Conservation (phyloP, 1,140 invertebrate genomes). For the Micrasema longulum region DNA sequence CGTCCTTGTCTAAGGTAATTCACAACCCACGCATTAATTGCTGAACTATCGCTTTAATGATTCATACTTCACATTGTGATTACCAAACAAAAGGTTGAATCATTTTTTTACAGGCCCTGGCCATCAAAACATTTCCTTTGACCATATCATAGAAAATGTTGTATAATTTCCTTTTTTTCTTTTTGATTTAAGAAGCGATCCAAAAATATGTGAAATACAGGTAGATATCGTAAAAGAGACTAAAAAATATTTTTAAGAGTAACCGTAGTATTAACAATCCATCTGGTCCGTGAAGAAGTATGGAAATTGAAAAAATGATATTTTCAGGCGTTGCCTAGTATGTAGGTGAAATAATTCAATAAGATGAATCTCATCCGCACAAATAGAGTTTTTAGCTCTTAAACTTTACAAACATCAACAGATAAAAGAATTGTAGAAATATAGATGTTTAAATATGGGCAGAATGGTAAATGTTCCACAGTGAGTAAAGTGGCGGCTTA, state of each 20-base stretch:
- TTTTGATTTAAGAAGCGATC: not conserved
- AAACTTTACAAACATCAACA: too few relatives aligned
- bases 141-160: not conserved
- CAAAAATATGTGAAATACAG: not conserved
- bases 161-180: not conserved
- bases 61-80: slow-evolving; percentile 13
- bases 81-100: not conserved
- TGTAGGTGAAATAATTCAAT: too few relatives aligned
- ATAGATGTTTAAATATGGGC: too few relatives aligned
- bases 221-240: not conserved
- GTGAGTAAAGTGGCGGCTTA: too few relatives aligned
- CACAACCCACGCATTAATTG: slow-evolving; percentile 16
- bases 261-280: too few relatives aligned
- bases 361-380: too few relatives aligned
- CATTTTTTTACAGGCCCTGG: not conserved
- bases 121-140: not conserved
- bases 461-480: too few relatives aligned
- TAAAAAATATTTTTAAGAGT: slow-evolving; percentile 17
- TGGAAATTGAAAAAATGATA: too few relatives aligned
- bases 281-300: too few relatives aligned
- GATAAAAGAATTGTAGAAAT: too few relatives aligned
- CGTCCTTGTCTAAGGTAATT: slow-evolving; percentile 2
- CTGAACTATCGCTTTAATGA: slow-evolving; percentile 23
- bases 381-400: too few relatives aligned
- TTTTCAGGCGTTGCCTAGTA: too few relatives aligned